Percentiles rank a stretch among this genome's conserved stretches.
These are phyloP conservation scores for Dufourea novaeangliae DNA, from an alignment of 1,140 invertebrate genomes.

Conservation along the genomic window DNA sequence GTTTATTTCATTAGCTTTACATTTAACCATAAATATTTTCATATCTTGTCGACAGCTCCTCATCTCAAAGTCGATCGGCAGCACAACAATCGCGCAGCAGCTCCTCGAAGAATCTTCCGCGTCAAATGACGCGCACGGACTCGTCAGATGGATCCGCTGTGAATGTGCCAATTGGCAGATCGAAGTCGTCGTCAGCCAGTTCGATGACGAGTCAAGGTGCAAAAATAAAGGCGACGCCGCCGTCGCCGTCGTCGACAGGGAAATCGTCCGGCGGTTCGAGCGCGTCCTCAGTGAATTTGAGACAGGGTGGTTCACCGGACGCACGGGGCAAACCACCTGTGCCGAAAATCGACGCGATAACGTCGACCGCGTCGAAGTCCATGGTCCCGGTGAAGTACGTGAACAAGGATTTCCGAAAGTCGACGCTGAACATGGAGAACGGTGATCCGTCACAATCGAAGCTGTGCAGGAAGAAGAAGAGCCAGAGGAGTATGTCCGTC, in stretches of 20 bases:
- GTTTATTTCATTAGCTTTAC: no score
- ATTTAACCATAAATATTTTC: not conserved
- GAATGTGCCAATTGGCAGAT: conserved; percentile 78
- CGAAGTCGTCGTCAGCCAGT: conserved; percentile 75
- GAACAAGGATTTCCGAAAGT: conserved; percentile 90
- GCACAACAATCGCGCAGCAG: conserved; percentile 52
- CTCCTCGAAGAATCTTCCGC: conserved; percentile 70
- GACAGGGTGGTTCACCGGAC: conserved; percentile 71
- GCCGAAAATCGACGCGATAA: conserved; percentile 72
- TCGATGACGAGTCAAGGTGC: conserved; percentile 76
- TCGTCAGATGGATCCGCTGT: conserved; percentile 73
- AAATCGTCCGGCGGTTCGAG: conserved; percentile 45
- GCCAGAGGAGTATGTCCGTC: conserved; percentile 70
- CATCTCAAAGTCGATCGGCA: conserved; percentile 49
- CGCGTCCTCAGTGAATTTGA: conserved; percentile 70
- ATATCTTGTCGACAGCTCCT: conserved; percentile 23
- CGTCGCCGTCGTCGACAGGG: conserved; percentile 61
- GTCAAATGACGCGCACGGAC: conserved; percentile 74
- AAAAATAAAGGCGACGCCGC: conserved; percentile 77
- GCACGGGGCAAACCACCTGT: conserved; percentile 80
- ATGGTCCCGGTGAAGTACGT: conserved; percentile 75
- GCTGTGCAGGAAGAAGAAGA: conserved; percentile 71
- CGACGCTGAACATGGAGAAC: conserved; percentile 86
- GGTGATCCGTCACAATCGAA: conserved; percentile 73
- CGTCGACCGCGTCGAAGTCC: conserved; percentile 72